These are phyloP conservation scores for Bombus sibiricus DNA, from an alignment of 1,140 invertebrate species.

Conservation along the genomic window DNA sequence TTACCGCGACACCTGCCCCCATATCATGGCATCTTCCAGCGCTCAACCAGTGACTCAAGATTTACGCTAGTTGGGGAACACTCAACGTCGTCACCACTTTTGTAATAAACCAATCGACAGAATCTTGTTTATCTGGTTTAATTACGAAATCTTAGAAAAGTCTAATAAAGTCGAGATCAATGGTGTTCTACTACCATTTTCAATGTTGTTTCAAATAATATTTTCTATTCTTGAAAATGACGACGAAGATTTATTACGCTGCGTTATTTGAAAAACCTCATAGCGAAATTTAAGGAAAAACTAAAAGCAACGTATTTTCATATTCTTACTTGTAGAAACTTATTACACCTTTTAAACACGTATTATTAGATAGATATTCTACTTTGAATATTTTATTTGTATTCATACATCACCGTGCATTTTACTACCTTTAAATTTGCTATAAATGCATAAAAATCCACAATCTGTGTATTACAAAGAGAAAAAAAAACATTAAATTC, in stretches of 20 bases:
- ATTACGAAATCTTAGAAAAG: not conserved
- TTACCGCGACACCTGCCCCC: conserved; percentile 83
- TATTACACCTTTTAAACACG: too few relatives aligned
- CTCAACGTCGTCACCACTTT: not conserved
- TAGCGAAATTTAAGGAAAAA: too few relatives aligned
- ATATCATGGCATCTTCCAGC: conserved; percentile 79
- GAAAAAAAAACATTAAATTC: not conserved
- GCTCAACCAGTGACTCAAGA: conserved; percentile 81
- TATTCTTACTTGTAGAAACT: too few relatives aligned
- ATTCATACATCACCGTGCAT: not conserved
- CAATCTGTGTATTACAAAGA: not conserved
- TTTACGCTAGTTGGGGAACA: conserved; percentile 71
- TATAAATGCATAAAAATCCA: too few relatives aligned
- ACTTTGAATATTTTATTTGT: not conserved
- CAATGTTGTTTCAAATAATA: too few relatives aligned
- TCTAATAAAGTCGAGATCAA: not conserved
- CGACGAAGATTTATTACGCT: too few relatives aligned
- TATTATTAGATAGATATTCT: too few relatives aligned
- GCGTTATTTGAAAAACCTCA: too few relatives aligned
- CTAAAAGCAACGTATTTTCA: too few relatives aligned
- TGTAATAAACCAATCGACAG: conserved; percentile 9
- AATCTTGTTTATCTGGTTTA: not conserved
- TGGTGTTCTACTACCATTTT: too few relatives aligned
- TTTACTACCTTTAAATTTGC: too few relatives aligned
- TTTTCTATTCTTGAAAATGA: too few relatives aligned